Conservation (phyloP, 2,888 invertebrate genomes). For the Mesorhabditis spiculigera region DNA sequence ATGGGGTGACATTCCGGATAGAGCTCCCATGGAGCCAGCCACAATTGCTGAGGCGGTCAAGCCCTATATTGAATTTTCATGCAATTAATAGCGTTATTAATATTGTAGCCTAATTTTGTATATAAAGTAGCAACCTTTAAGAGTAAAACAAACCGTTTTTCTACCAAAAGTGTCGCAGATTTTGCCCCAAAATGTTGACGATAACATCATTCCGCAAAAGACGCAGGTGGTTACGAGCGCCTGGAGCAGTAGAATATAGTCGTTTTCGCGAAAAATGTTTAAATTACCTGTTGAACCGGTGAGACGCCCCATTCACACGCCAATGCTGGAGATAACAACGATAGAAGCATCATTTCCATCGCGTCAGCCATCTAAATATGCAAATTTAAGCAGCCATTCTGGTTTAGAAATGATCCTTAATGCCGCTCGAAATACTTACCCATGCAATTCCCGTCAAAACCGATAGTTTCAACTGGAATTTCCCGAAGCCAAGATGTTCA, state of each 20-base stretch:
- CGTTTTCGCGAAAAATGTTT: neutral
- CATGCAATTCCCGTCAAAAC: constrained; percentile 64
- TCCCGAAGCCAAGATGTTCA: constrained; percentile 63
- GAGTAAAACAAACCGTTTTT: constrained; percentile 26
- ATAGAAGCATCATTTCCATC: constrained; percentile 95
- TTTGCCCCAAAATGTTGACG: constrained; percentile 91
- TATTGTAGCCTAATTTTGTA: too few relatives aligned
- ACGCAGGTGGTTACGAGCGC: constrained; percentile 88
- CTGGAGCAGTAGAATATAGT: constrained; percentile 63
- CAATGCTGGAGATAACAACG: constrained; percentile 85
- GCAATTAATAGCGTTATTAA: neutral
- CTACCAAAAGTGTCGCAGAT: constrained; percentile 71
- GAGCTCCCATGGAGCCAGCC: constrained; percentile 82
- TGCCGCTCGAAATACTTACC: constrained; percentile 52
- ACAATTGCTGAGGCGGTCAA: constrained; percentile 82
- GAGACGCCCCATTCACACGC: constrained; percentile 91
- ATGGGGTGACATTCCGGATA: constrained; percentile 85
- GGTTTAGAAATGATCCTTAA: neutral
- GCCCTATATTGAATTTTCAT: constrained; percentile 67
- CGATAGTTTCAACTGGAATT: constrained; percentile 63
- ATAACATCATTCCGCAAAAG: constrained; percentile 90
- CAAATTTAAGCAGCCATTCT: neutral
- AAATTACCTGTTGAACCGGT: constrained; percentile 41
- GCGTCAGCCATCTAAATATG: constrained; percentile 91
- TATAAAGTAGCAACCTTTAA: neutral